These are phyloP conservation scores for Chrosomus eos DNA, from an alignment of 2,797 vertebrate genomes.

Conservation along the genomic window DNA sequence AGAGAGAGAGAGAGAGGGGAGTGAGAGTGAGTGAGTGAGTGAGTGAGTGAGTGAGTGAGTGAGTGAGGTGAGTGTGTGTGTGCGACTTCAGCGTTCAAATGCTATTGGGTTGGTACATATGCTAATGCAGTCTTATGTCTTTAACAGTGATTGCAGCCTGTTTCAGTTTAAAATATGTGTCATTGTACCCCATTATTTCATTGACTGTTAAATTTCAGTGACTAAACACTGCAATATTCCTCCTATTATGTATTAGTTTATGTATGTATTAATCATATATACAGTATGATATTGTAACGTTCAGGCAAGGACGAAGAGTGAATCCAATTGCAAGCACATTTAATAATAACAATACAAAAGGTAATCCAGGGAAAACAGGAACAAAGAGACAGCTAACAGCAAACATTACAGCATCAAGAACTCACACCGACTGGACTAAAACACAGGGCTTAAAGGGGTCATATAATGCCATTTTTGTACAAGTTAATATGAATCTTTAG, in stretches of 20 bases:
- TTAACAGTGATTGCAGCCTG: not conserved
- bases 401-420: too few relatives aligned
- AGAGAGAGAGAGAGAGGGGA: too few relatives aligned
- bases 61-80: not conserved
- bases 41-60: not conserved
- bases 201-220: not conserved
- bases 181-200: not conserved
- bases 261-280: not conserved
- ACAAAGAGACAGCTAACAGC: too few relatives aligned
- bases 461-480: too few relatives aligned
- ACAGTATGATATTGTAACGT: not conserved
- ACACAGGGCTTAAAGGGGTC: too few relatives aligned
- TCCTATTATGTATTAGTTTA: not conserved
- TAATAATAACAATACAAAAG: too few relatives aligned
- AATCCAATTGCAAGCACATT: too few relatives aligned
- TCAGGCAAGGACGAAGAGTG: too few relatives aligned
- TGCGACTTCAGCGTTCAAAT: not conserved
- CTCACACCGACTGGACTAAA: too few relatives aligned
- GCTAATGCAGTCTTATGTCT: slow-evolving; percentile 6
- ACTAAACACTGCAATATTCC: not conserved
- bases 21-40: too few relatives aligned
- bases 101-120: not conserved
- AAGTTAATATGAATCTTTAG: too few relatives aligned
- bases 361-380: too few relatives aligned
- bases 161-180: not conserved